Evolutionary conservation across 2,797 vertebrate species (phyloP), one percentile per base, ranked within the genome.

Genomic region (Novumbra hubbsi): DNA sequence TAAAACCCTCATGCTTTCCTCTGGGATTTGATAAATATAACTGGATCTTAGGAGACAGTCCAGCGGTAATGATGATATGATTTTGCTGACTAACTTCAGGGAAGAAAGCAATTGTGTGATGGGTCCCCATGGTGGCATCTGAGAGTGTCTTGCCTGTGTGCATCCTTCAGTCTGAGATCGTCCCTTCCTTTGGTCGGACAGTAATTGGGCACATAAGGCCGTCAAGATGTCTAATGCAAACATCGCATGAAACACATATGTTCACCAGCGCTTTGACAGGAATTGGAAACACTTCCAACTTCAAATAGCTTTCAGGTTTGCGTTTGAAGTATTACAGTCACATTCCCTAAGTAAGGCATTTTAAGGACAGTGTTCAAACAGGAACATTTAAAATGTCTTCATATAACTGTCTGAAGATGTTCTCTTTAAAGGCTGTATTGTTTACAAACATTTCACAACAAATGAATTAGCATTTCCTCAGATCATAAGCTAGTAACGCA

Each of bases 201-300:
- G 11, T 60, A 60, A 60, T 60, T 60, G 55, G 55, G 55, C 24
- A 24, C 55, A 60, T 60, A 60, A 24, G n/a, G 55, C 55, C 55
- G 55, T 60, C 55, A 60, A 60, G 55, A 60, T 60, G 21, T 60
- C 55, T 60, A n/a, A 68, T 1, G 21, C 15, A 21, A 24, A 60
- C 55, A 60, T 60, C 24, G 55, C 21, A 24, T 60, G 55, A 60
- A 11, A 21, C 21, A 60, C 55, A 60, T 60, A 60, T 60, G 21
- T 60, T 60, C 21, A 21, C 52, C 9, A 55, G 6, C 19, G 55
- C 55, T 60, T 60, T 12, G n/a, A 60, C 55, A 27, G 55, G 55
- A 27, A 60, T 24, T 60, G 55, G 55, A 60, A 24, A 60, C 21
- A 60, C 55, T 60, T 60, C 11, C 11, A 60, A 24, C 21, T 60